Percentiles rank a stretch among this genome's conserved stretches.
Evolutionary conservation across 2,888 invertebrate species (phyloP).

Genomic region (Drosophila putrida): DNA sequence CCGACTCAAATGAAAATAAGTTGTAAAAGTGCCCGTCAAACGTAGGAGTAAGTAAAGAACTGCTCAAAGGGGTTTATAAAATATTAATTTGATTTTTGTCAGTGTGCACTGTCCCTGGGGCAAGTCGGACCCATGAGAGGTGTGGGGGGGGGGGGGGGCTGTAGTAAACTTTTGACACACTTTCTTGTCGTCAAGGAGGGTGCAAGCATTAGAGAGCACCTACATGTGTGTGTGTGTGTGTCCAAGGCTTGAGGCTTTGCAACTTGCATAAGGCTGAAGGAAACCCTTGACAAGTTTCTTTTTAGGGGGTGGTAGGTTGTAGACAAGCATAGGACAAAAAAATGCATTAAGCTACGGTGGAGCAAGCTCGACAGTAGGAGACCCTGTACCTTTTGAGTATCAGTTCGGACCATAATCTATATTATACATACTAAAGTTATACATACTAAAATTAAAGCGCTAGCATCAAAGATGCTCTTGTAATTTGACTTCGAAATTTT

Average conservation of each 20-base stretch:
- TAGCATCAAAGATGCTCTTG: too few species aligned
- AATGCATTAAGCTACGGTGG: too few species aligned
- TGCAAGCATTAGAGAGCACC: not conserved
- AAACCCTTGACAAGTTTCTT: slow-evolving; percentile 24
- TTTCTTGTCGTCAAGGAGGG: slow-evolving; percentile 19
- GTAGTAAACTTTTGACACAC: slow-evolving; percentile 47
- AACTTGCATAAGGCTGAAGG: slow-evolving; percentile 29
- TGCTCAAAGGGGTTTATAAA: slow-evolving; percentile 7
- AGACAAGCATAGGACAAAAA: not conserved
- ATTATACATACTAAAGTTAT: too few species aligned
- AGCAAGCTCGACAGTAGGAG: too few species aligned
- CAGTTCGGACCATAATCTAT: too few species aligned
- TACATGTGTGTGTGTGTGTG: slow-evolving; percentile 11
- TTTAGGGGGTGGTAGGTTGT: too few species aligned
- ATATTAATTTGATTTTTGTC: slow-evolving; percentile 22
- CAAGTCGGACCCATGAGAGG: not conserved
- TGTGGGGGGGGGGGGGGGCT: too few species aligned
- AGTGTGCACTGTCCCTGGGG: slow-evolving; percentile 24
- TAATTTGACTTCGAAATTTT: too few species aligned
- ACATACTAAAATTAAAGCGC: too few species aligned
- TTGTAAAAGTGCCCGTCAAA: not conserved
- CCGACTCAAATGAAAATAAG: not conserved
- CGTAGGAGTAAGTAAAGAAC: not conserved
- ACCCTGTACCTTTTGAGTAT: too few species aligned
- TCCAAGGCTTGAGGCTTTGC: slow-evolving; percentile 1